Conservation (phyloP, 2,888 invertebrate genomes). For the Xylota segnis region DNA sequence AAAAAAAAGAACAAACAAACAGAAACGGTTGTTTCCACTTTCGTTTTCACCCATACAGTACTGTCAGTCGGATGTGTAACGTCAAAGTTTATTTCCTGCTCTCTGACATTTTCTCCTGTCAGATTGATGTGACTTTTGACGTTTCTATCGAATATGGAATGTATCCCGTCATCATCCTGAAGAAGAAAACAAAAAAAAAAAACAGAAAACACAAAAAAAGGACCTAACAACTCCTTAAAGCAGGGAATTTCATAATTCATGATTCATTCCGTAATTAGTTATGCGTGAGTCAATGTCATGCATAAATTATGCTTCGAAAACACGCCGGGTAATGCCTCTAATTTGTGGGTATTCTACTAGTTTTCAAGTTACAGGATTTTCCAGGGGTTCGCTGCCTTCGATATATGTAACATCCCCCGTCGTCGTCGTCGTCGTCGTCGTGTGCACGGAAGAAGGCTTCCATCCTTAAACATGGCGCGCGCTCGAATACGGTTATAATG, state of each 20-base stretch:
- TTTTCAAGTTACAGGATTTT: conserved; percentile 38
- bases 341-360: conserved; percentile 53
- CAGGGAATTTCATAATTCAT: conserved; percentile 50
- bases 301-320: conserved; percentile 66
- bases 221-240: conserved; percentile 1
- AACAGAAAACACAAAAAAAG: no score
- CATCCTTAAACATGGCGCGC: conserved; percentile 30
- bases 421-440: no score
- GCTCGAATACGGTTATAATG: conserved; percentile 41
- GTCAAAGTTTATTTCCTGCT: conserved; percentile 30
- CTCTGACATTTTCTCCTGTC: not conserved
- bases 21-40: conserved; percentile 3
- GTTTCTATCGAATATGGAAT: not conserved
- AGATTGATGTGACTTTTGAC: conserved; percentile 5
- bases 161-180: not conserved
- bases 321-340: conserved; percentile 66
- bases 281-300: conserved; percentile 75
- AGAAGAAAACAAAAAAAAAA: not conserved
- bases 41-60: conserved; percentile 2
- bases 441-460: conserved; percentile 13
- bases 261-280: conserved; percentile 63
- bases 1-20: not conserved
- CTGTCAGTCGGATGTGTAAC: conserved; percentile 15
- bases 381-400: not conserved
- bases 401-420: conserved; percentile 3